These are phyloP conservation scores for Rhyzopertha dominica DNA, from an alignment of 1,140 invertebrate species.

Conservation along the genomic window DNA sequence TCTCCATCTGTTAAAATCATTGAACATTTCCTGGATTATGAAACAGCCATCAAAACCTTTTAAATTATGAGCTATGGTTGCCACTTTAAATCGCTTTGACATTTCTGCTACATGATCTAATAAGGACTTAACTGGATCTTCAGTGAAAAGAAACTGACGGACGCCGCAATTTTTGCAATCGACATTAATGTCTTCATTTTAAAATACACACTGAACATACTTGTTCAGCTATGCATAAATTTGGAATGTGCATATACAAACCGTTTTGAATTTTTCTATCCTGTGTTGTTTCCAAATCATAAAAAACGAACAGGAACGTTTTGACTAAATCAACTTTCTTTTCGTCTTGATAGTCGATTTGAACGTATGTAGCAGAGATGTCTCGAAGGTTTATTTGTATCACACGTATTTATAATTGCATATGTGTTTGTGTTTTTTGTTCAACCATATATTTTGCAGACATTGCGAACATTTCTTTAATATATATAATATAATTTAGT, in stretches of 20 bases:
- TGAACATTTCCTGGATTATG: background rate
- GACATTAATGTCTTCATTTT: background rate
- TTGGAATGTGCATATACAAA: constrained; percentile 8
- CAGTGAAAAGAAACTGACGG: background rate
- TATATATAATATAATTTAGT: background rate
- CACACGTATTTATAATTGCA: constrained; percentile 14
- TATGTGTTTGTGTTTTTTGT: too few relatives aligned
- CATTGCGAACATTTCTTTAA: background rate
- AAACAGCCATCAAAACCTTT: constrained; percentile 6
- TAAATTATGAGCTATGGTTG: constrained; percentile 4
- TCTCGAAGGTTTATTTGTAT: constrained; percentile 1
- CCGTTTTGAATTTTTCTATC: constrained; percentile 12
- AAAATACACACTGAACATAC: constrained; percentile 11
- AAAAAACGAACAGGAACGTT: constrained; percentile 19
- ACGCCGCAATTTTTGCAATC: background rate
- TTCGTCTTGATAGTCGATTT: constrained; percentile 6
- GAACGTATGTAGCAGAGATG: constrained; percentile 18
- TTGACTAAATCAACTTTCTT: too few relatives aligned
- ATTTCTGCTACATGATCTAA: too few relatives aligned
- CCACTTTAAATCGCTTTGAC: too few relatives aligned
- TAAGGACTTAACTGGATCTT: constrained; percentile 1
- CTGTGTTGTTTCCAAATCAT: constrained; percentile 18
- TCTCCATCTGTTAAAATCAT: background rate
- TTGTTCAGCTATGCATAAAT: constrained; percentile 13
- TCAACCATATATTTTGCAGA: background rate